Conservation (phyloP, 2,888 invertebrate species). For the Lysandra bellargus region DNA sequence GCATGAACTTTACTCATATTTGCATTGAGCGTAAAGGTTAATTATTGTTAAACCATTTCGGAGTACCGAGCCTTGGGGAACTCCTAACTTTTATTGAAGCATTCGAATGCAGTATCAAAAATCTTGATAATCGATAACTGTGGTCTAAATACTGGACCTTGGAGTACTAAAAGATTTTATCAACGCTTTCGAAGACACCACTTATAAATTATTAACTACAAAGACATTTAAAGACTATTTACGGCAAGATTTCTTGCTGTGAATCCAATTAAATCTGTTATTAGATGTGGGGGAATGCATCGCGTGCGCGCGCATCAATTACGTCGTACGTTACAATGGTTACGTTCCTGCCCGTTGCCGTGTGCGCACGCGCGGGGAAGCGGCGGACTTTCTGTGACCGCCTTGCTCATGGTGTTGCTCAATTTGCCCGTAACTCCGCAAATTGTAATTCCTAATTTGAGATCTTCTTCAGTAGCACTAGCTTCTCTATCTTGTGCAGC, state of each 20-base stretch:
- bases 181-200: background rate
- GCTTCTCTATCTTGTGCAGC: background rate
- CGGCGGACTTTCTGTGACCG: constrained; percentile 28
- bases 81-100: background rate
- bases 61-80: constrained; percentile 1
- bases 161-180: background rate
- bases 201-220: background rate
- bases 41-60: constrained; percentile 2
- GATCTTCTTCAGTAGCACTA: background rate
- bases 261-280: constrained; percentile 26
- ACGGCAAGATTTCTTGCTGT: background rate
- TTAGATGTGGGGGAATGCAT: constrained; percentile 14
- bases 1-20: constrained; percentile 23
- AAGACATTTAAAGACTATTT: background rate
- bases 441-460: constrained; percentile 1
- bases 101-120: background rate
- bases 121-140: no score
- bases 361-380: constrained; percentile 11
- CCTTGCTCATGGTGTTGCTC: constrained; percentile 16
- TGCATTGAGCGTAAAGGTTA: constrained; percentile 27
- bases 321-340: constrained; percentile 24
- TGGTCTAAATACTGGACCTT: background rate
- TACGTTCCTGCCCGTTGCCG: background rate
- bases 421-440: background rate
- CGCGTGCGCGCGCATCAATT: constrained; percentile 25